Base-by-base conservation (phyloP, 2,888 invertebrate genomes). In the Trichopoda pennipes region DNA sequence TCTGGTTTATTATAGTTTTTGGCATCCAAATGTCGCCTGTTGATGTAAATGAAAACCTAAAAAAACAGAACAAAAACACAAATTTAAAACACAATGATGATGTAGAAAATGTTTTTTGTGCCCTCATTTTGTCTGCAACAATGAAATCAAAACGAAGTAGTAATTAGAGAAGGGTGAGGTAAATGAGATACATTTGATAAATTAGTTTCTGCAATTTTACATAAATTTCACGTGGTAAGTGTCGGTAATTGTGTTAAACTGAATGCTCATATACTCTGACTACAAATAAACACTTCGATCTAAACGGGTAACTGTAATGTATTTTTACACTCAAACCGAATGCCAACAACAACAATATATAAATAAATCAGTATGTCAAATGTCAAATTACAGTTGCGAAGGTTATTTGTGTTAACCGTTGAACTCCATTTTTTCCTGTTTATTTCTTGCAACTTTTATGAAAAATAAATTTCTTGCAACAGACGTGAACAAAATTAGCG, bases 11-110 rank as follows among this genome's bases (percentile, higher is more conserved):
- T 76, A 76, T 76, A 53, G 38, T 55, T 72, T 78, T 79, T 80
- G 81, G 77, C 81, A 74, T 44, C 77, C 63, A 56, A 77, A 63
- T 69, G 81, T 73, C 77, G 81, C 56, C 77, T 73, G 77, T 77
- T 73, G 61, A 68, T 79, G 28, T 17, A 66, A 61, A 53, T 16
- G 4, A 68, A 32, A 58, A 49, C 17, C n/a, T 44, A 17, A 10
- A 49, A 35, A n/a, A 49, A 28, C 21, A 28, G 1, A 44, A 42
- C n/a, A 16, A 56, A 42, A 70, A 21, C 14, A 68, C 10, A 64
- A 56, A 61, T 38, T 60, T 28, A 10, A 55, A 21, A 10, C n/a
- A 19, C 32, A 6, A 69, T 14, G 47, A 55, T 55, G 19, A 16
- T 17, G 68, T n/a, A 28, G 10, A 21, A 53, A 19, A 53, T 35